A percentile compares a stretch with the other conserved stretches of the same genome.
Conservation (phyloP, 1,140 invertebrate species). For the Odontomachus brunneus region DNA sequence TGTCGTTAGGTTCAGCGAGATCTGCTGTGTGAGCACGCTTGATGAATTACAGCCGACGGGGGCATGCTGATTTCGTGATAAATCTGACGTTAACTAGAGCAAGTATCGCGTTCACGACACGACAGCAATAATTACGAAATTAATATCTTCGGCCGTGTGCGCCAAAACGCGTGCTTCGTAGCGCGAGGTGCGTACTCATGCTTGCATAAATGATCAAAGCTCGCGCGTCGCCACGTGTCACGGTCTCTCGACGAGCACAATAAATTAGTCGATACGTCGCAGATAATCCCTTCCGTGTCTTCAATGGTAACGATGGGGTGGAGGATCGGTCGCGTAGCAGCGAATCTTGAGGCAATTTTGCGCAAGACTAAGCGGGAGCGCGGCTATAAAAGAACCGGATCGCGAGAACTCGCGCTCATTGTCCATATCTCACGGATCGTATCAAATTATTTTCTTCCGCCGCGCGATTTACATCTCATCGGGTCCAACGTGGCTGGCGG, state of each 20-base stretch:
- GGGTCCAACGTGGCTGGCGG: conserved; percentile 30
- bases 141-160: conserved; percentile 49
- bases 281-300: background rate
- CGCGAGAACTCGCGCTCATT: background rate
- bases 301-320: background rate
- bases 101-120: conserved; percentile 45
- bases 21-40: conserved; percentile 28
- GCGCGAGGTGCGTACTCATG: background rate
- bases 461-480: conserved; percentile 70
- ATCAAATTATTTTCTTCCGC: conserved; percentile 61
- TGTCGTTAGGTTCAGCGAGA: conserved; percentile 36
- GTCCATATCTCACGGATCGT: conserved; percentile 41
- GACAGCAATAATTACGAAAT: conserved; percentile 66
- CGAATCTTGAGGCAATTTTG: conserved; percentile 20
- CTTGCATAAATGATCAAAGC: background rate
- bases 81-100: conserved; percentile 68
- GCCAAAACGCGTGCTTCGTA: background rate
- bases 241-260: background rate
- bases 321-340: background rate
- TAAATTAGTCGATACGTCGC: background rate
- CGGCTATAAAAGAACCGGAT: background rate
- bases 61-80: conserved; percentile 67
- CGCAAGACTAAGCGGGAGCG: background rate
- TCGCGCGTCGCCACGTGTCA: background rate
- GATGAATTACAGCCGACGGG: conserved; percentile 65